Evolutionary conservation across 2,113 vertebrate species (phyloP).

Genomic region (Procavia capensis): DNA sequence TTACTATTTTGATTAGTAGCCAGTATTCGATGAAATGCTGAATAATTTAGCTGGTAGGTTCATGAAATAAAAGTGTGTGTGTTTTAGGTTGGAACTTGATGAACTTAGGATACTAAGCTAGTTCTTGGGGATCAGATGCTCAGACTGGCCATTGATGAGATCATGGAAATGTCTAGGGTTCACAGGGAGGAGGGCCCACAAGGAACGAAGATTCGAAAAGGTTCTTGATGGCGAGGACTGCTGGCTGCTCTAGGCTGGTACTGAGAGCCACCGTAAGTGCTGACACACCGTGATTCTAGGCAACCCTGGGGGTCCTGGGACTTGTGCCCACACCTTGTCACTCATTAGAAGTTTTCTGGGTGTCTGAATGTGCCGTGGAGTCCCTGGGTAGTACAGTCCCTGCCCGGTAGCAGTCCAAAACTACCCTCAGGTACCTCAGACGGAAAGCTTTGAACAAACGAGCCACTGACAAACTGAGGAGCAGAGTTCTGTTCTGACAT

Average conservation of each 20-base stretch:
- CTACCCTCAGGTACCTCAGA: neutral
- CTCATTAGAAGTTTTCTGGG: neutral
- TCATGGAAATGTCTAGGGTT: neutral
- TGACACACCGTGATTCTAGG: neutral
- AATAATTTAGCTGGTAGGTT: neutral
- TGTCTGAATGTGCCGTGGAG: constrained; percentile 32
- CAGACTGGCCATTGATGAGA: neutral
- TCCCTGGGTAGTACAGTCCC: neutral
- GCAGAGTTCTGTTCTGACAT: neutral
- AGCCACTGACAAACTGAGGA: neutral
- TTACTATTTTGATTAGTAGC: neutral
- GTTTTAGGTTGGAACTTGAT: constrained; percentile 3
- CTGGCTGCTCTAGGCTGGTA: too few species aligned
- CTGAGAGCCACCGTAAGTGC: neutral
- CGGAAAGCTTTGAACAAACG: neutral
- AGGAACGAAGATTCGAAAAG: neutral
- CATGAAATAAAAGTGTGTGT: neutral
- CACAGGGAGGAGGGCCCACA: neutral
- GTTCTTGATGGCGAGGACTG: neutral
- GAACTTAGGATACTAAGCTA: neutral
- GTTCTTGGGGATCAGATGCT: neutral
- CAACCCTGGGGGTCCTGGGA: neutral
- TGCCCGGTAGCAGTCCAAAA: neutral
- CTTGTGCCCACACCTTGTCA: neutral
- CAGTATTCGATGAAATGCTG: too few species aligned